Evolutionary conservation across 2,888 invertebrate genomes (phyloP).

Genomic region (Helicoverpa assulta): DNA sequence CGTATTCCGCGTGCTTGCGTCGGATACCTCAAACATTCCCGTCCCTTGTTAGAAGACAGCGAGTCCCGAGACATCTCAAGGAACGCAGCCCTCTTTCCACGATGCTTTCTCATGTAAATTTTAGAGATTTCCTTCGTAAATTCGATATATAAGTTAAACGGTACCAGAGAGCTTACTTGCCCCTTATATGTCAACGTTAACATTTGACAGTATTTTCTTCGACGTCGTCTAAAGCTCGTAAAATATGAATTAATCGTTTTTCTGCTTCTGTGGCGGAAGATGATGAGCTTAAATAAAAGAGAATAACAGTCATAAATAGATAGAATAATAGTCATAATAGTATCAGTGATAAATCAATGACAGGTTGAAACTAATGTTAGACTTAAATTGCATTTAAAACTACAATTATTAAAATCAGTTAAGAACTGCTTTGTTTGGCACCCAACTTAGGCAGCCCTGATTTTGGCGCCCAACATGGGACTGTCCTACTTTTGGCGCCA

Average conservation of each 20-base stretch:
- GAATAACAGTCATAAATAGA: no score
- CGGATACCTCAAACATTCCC: slow-evolving; percentile 84
- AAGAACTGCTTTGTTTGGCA: no score
- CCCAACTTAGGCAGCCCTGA: no score
- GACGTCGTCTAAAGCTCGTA: slow-evolving; percentile 26
- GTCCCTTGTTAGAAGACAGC: slow-evolving; percentile 80
- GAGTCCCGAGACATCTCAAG: slow-evolving; percentile 70
- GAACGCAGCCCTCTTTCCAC: slow-evolving; percentile 74
- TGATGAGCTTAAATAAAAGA: slow-evolving; percentile 27
- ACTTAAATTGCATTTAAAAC: no score
- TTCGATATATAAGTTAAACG: slow-evolving; percentile 83
- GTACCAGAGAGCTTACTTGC: slow-evolving; percentile 67
- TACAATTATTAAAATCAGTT: no score
- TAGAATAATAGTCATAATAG: no score
- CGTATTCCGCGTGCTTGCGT: slow-evolving; percentile 79
- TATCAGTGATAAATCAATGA: no score
- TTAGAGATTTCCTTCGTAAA: slow-evolving; percentile 82
- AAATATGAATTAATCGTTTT: slow-evolving; percentile 46
- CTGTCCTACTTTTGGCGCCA: slow-evolving; percentile 9
- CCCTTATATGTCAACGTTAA: slow-evolving; percentile 58
- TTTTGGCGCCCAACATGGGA: slow-evolving; percentile 15
- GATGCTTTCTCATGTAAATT: slow-evolving; percentile 86
- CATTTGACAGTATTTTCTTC: slow-evolving; percentile 38
- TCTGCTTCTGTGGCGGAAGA: slow-evolving; percentile 16
- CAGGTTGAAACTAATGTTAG: no score